phyloP scores from a whole-genome alignment of 2,888 invertebrate genomes.

The Diaperis boleti region DNA sequence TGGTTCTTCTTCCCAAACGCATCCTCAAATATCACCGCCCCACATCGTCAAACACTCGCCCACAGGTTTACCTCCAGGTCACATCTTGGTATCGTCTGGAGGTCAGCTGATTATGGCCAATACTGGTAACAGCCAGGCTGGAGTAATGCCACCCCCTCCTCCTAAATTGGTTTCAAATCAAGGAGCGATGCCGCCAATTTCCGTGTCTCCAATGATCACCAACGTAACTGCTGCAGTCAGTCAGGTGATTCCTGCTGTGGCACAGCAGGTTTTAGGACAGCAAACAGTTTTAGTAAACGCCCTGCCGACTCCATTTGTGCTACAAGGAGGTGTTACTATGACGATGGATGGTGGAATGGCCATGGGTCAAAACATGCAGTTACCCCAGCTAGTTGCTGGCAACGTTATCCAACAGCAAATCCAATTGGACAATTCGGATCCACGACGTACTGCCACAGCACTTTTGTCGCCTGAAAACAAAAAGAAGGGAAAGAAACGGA shows the following conservation, averaged over 20 bases:
- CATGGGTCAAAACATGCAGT: slow-evolving; percentile 74
- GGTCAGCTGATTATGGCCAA: slow-evolving; percentile 80
- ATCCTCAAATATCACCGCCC: slow-evolving; percentile 62
- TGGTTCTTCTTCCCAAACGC: slow-evolving; percentile 56
- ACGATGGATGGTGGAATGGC: slow-evolving; percentile 74
- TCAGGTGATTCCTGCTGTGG: slow-evolving; percentile 74
- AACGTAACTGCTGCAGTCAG: slow-evolving; percentile 76
- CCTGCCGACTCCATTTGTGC: slow-evolving; percentile 80
- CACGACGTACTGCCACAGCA: slow-evolving; percentile 64
- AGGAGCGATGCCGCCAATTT: slow-evolving; percentile 71
- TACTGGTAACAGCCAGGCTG: slow-evolving; percentile 67
- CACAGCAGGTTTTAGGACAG: slow-evolving; percentile 71
- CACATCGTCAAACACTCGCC: slow-evolving; percentile 68
- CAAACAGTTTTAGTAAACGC: slow-evolving; percentile 86
- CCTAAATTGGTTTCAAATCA: slow-evolving; percentile 61
- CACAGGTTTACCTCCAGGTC: slow-evolving; percentile 72
- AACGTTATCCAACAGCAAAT: slow-evolving; percentile 73
- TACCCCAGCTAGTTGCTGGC: slow-evolving; percentile 78
- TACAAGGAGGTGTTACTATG: slow-evolving; percentile 81
- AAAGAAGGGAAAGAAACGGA: slow-evolving; percentile 76
- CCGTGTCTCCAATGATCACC: slow-evolving; percentile 73
- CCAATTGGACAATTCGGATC: slow-evolving; percentile 71
- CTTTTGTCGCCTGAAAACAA: slow-evolving; percentile 79
- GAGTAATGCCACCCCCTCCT: slow-evolving; percentile 76
- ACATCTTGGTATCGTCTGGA: slow-evolving; percentile 81